Percentiles rank a stretch among this genome's conserved stretches.
Evolutionary conservation across 2,113 vertebrate genomes (phyloP).

Genomic region (Pseudopodoces humilis): DNA sequence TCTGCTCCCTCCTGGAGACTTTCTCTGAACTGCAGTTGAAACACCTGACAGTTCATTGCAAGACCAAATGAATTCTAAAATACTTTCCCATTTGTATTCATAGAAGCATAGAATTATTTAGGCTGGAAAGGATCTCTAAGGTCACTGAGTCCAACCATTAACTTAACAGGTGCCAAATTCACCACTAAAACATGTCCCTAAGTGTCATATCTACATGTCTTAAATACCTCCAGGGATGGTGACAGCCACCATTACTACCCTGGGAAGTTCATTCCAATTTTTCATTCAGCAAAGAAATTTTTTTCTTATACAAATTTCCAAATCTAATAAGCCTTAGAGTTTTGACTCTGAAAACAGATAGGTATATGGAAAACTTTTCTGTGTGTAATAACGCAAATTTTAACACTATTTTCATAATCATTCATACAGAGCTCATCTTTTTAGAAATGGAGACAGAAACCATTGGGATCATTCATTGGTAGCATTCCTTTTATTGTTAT

Average conservation of each 20-base stretch:
- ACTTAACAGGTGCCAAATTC: neutral
- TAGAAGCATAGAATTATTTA: neutral
- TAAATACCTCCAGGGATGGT: neutral
- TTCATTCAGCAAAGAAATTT: neutral
- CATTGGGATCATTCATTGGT: neutral
- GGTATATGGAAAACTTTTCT: neutral
- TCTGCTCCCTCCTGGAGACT: neutral
- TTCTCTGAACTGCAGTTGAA: neutral
- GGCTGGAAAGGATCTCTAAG: neutral
- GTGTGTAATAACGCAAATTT: neutral
- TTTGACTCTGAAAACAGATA: neutral
- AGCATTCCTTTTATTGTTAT: neutral
- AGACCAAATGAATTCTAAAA: neutral
- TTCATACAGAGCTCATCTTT: neutral
- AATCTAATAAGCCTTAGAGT: neutral
- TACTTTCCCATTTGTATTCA: neutral
- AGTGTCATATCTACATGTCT: neutral
- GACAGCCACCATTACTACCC: neutral
- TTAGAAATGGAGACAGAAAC: neutral
- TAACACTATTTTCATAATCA: neutral
- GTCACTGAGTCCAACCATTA: neutral
- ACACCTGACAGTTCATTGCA: neutral
- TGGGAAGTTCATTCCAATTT: neutral
- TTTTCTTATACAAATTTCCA: neutral
- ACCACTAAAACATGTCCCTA: neutral